phyloP scores from a whole-genome alignment of 2,113 vertebrate species.

The Anolis carolinensis region DNA sequence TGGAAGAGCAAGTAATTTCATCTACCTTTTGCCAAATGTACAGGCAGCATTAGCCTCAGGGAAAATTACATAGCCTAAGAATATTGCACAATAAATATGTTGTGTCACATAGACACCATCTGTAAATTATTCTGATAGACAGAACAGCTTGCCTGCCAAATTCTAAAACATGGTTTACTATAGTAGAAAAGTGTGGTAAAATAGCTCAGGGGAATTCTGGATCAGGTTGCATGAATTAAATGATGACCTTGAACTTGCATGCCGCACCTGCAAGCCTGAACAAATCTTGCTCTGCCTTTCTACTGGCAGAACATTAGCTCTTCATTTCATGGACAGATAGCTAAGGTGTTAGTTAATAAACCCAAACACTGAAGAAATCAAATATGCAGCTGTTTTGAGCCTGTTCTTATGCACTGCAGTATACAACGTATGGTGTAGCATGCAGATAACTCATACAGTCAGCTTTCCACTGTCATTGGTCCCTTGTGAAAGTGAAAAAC shows the following conservation, averaged over 20 bases:
- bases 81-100: conserved; percentile 75
- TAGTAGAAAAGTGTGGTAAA: conserved; percentile 55
- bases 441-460: not conserved
- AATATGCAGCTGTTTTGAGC: not conserved
- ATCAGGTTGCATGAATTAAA: conserved; percentile 40
- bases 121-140: conserved; percentile 74
- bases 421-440: not conserved
- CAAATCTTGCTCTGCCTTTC: conserved; percentile 45
- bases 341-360: not conserved
- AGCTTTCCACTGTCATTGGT: no score
- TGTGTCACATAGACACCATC: conserved; percentile 75
- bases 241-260: conserved; percentile 57
- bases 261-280: not conserved
- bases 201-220: conserved; percentile 54
- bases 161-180: conserved; percentile 64
- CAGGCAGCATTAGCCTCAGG: conserved; percentile 62
- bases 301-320: not conserved
- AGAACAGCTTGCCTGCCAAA: conserved; percentile 74
- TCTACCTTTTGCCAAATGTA: conserved; percentile 53
- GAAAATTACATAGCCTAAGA: conserved; percentile 70
- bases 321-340: not conserved
- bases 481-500: no score
- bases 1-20: conserved; percentile 58
- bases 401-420: not conserved
- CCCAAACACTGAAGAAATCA: not conserved